Evolutionary conservation across 2,888 invertebrate species (phyloP), one percentile per base, ranked within the genome.

Genomic region (Theodoxus fluviatilis): DNA sequence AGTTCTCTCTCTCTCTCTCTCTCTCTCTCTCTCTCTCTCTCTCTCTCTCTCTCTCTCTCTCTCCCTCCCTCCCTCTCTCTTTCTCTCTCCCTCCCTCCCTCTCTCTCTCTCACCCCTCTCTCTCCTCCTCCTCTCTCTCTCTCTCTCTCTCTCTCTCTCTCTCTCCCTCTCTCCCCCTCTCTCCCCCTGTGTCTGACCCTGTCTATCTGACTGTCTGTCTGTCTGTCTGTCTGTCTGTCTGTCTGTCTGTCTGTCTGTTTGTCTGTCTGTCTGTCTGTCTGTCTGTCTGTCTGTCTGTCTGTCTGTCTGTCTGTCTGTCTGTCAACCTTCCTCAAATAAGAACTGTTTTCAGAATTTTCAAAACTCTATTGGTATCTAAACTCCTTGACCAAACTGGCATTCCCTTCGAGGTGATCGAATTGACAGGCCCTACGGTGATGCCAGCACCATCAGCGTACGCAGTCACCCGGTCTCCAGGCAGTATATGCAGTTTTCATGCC

Each of bases 211-310:
- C 25, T 15, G 9, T 3, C 25, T 57, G 57, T 4, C 3, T 22
- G 57, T 15, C 15, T 15, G 4, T 15, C 4, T 57, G 22, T 38
- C 25, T 22, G 63, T 38, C 25, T 38, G 63, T 15, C 3, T 38
- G 40, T n/a, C 25, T 37, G 63, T n/a, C 1, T 63, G 63, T 38
- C 25, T 63, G 63, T 9, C 9, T 63, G 63, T n/a, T 7, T 63
- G 38, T 38, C 25, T 6, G 33, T 63, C 7, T 38, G 38, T 63
- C 25, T 63, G 31, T n/a, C 2, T 22, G 33, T 31, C 3, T 22
- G 33, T 37, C 12, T 38, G 38, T 63, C 12, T 37, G 33, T 38
- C 9, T 63, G 38, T 37, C 2, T 37, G 22, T 63, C 7, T 59
- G 25, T 31, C 4, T 59, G 12, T 33, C 15, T 33, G 15, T 33